These are phyloP conservation scores for Galbula dea DNA, from an alignment of 2,113 vertebrate genomes.

Conservation along the genomic window DNA sequence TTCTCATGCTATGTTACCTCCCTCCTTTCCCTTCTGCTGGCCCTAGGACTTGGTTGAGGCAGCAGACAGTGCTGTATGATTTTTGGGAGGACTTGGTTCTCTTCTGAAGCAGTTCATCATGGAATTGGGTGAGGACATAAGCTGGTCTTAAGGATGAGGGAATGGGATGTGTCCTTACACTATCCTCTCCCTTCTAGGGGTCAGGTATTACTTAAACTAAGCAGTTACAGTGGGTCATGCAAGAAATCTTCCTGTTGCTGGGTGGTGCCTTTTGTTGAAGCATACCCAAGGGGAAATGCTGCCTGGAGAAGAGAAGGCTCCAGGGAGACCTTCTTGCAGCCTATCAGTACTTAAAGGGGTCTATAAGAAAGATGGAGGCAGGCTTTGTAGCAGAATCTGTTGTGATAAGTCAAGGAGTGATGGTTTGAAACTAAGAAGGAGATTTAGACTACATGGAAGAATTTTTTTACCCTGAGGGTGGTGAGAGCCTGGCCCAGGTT, in stretches of 20 bases:
- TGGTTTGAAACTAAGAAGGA: not conserved
- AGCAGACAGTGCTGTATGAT: not conserved
- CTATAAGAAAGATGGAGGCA: not conserved
- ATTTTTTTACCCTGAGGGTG: not conserved
- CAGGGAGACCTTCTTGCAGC: not conserved
- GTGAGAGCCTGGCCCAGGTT: not conserved
- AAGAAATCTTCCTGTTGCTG: not conserved
- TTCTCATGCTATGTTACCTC: accelerated
- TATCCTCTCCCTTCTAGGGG: too few species aligned
- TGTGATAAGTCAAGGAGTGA: not conserved
- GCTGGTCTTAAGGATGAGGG: accelerated
- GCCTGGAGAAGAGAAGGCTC: not conserved
- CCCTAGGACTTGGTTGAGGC: not conserved
- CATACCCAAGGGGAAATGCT: not conserved
- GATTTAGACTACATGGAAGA: not conserved
- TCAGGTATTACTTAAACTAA: not conserved
- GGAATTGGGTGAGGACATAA: accelerated
- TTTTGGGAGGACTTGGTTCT: not conserved
- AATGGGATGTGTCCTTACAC: not conserved
- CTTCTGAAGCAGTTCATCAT: not conserved
- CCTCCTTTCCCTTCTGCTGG: not conserved
- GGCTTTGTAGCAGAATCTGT: not conserved
- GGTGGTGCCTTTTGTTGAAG: not conserved
- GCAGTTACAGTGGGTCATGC: not conserved
- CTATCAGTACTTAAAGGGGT: not conserved